Base-by-base conservation (phyloP, 2,888 invertebrate species). In the Agrotis puta region DNA sequence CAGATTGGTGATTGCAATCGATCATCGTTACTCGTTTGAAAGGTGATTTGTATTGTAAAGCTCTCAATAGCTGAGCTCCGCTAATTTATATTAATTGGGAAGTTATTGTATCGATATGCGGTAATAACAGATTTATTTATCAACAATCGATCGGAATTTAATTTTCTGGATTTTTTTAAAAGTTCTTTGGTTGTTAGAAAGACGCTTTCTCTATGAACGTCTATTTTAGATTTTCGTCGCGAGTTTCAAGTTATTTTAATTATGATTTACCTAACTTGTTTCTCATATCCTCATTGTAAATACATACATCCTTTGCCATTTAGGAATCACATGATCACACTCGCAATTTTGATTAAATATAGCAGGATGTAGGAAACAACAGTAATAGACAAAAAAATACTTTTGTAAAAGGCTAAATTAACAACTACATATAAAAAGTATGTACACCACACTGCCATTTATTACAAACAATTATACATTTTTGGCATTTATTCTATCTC, bases 11-110 rank as follows among this genome's bases (percentile, higher is more conserved):
- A 51, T 59, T 51, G 45, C 22, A 61, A 68, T 58, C 51, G 68
- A 74, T 59, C 69, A 65, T 70, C 51, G 33, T 69, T 74, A 62
- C 24, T 39, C 22, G 43, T 79, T 70, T 66, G 75, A 79, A 79
- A 79, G 75, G 59, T 43, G 59, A 27, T 62, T 68, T 47, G 57
- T 63, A 68, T 53, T 50, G 24, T 61, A 50, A 51, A 64, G 22
- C 50, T 48, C 50, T 39, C 47, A 57, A 48, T 54, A 24, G 22
- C 51, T 53, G 33, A 5, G 33, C 5, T 3, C 9, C 16, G 45
- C 39, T 57, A 57, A 68, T 56, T 56, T 50, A 47, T 27, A 74
- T 51, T 72, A 51, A 47, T 74, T 74, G 48, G 22, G 6, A 16
- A 64, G 43, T 48, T 16, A 72, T 43, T 64, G 1, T 54, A 39